Evolutionary conservation across 2,113 vertebrate species (phyloP).

Genomic region (Ovis aries): ARS-UI_Ramb_v3.0 NC_056067.1:17410001-17410500

Average conservation of each 20-base stretch:
- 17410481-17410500: neutral
- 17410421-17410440: neutral
- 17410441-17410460: neutral
- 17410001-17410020: neutral
- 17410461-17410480: neutral
- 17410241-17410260: accelerated
- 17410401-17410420: neutral
- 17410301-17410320: neutral
- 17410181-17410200: neutral
- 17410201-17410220: accelerated
- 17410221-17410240: no score
- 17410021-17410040: neutral
- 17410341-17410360: neutral
- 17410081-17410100: neutral
- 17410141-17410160: neutral
- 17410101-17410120: neutral
- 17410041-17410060: neutral
- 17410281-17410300: neutral
- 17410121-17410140: neutral
- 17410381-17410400: neutral
- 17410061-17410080: neutral
- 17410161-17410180: neutral
- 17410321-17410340: neutral
- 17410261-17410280: neutral
- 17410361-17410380: neutral